These are phyloP conservation scores for Drosophila greeni DNA, from an alignment of 2,888 invertebrate genomes.

Conservation along the genomic window DNA sequence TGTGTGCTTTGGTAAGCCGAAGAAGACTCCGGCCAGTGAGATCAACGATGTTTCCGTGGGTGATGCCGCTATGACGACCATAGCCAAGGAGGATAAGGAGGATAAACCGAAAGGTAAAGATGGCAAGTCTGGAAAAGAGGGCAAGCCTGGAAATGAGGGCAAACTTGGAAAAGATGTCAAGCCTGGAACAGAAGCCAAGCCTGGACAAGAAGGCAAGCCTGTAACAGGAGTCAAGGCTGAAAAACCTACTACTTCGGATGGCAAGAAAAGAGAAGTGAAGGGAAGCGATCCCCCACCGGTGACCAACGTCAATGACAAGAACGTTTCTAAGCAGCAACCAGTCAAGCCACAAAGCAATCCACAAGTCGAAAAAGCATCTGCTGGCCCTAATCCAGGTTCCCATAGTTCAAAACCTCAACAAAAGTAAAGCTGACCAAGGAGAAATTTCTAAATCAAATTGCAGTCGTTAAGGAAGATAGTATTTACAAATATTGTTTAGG, in stretches of 20 bases:
- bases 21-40: conserved; percentile 40
- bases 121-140: background rate
- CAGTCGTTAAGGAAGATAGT: no score
- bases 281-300: background rate
- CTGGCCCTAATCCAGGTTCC: background rate
- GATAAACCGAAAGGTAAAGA: conserved; percentile 1
- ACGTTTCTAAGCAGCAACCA: background rate
- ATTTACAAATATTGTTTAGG: no score
- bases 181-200: background rate
- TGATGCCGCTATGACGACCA: background rate
- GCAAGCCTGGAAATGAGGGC: background rate
- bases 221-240: background rate
- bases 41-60: conserved; percentile 37
- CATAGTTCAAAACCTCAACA: background rate
- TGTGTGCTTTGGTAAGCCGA: conserved; percentile 55
- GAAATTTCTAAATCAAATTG: no score
- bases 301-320: background rate
- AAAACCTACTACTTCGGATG: background rate
- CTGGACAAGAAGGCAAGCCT: background rate
- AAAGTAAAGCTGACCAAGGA: background rate
- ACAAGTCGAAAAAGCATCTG: background rate
- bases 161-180: background rate
- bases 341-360: background rate
- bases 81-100: conserved; percentile 9
- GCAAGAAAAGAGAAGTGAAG: background rate